phyloP scores from a whole-genome alignment of 2,888 invertebrate genomes.

The Stenchaetothrips biformis region DNA sequence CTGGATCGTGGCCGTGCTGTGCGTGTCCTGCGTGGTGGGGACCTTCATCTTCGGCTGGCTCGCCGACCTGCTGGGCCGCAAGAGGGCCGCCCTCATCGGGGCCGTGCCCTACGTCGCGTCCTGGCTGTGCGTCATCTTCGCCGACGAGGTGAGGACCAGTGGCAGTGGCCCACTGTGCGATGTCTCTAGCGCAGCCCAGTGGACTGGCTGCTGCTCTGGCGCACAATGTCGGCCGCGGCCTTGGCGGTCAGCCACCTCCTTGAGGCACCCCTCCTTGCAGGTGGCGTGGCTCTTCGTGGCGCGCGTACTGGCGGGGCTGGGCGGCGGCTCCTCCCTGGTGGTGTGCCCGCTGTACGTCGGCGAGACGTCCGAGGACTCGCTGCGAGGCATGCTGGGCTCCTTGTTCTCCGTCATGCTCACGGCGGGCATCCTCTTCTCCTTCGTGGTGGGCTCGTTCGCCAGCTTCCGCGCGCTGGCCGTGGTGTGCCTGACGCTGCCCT shows the following conservation, averaged over 20 bases:
- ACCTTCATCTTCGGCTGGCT: conserved; percentile 49
- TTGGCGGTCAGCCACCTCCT: too few species aligned
- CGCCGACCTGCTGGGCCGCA: conserved; percentile 53
- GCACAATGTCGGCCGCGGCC: too few species aligned
- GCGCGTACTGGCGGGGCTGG: conserved; percentile 56
- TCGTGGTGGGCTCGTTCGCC: conserved; percentile 50
- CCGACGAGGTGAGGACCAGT: conserved; percentile 43
- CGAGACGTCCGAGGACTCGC: conserved; percentile 55
- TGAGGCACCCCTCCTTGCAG: neutral
- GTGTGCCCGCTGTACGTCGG: conserved; percentile 58
- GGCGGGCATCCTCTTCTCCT: conserved; percentile 50
- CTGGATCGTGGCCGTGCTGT: conserved; percentile 54
- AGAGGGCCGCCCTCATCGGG: conserved; percentile 51
- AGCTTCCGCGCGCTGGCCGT: conserved; percentile 51
- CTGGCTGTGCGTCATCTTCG: conserved; percentile 55
- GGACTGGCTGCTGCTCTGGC: too few species aligned
- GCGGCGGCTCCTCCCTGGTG: conserved; percentile 53
- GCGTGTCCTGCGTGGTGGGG: conserved; percentile 52
- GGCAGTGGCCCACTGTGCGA: too few species aligned
- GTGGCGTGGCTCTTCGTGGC: conserved; percentile 48
- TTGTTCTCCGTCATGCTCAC: conserved; percentile 54
- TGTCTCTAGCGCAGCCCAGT: too few species aligned
- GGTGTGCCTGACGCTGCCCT: conserved; percentile 50
- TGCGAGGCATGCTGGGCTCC: conserved; percentile 55
- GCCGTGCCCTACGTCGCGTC: conserved; percentile 54